Evolutionary conservation across 1,140 invertebrate species (phyloP), one percentile per base, ranked within the genome.

Genomic region (Drosophila mayri): DNA sequence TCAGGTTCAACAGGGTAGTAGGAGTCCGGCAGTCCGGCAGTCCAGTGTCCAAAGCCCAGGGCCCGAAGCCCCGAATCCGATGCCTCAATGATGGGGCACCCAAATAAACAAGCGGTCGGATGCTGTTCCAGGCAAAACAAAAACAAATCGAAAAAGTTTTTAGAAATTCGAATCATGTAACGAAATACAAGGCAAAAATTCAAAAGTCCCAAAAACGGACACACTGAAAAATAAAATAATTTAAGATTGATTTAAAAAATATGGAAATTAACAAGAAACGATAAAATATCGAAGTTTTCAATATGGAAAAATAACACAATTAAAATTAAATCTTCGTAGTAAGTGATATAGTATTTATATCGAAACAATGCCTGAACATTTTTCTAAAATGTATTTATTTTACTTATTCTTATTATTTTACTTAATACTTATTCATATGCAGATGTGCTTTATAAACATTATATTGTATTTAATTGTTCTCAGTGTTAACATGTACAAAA

Each of bases 141-240:
- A 73, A 73, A 72, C 67, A 72, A 73, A 60, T 73, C 54, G 44
- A 73, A 73, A 72, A 73, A 73, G 37, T 88, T 88, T 86, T 88
- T 63, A 84, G 84, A 88, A 88, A 88, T 88, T 88, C 84, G 85
- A 88, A 88, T 80, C 84, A 88, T 88, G 84, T 88, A 88, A 88
- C 85, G 64, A 74, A 88, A 88, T 88, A 88, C 80, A 86, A 44
- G 72, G 63, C 76, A 32, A 28, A 86, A 81, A 86, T 86, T 87
- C 75, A 86, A 82, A 87, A 67, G 79, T 73, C 50, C 44, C 70
- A 41, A 20, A 71, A 72, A 49, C 11, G 20, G 50, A 59, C 50
- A 22, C 41, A 43, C 41, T 47, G 20, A 35, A 11, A 49, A 7
- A 30, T 18, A 10, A 1, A 16, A 25, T 46, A 14, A 7, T 22